Conservation (phyloP, 2,113 vertebrate genomes). For the Melanerpes aurifrons region DNA sequence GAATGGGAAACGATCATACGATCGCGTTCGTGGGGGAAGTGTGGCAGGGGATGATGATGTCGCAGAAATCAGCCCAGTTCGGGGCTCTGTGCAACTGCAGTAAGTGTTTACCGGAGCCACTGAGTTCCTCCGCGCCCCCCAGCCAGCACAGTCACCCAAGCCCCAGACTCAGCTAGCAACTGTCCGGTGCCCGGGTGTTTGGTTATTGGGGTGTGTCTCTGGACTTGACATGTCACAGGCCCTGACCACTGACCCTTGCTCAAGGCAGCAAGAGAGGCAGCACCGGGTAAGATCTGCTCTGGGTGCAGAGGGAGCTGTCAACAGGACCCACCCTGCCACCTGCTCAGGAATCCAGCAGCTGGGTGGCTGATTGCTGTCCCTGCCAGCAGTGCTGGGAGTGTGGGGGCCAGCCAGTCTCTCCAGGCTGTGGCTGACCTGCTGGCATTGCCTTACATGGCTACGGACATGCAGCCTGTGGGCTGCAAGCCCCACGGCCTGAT, state of each 20-base stretch:
- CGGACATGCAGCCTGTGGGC: background rate
- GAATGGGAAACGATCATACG: accelerated
- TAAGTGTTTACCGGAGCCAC: background rate
- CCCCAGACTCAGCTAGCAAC: background rate
- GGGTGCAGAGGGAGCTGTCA: too few relatives aligned
- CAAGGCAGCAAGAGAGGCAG: accelerated
- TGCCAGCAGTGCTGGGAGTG: accelerated
- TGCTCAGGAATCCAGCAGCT: conserved; percentile 22
- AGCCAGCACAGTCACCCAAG: accelerated
- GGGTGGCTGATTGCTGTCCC: background rate
- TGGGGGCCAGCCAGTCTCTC: accelerated
- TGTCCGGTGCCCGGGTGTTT: too few relatives aligned
- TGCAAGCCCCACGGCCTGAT: accelerated
- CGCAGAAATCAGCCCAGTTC: background rate
- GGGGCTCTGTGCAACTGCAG: background rate
- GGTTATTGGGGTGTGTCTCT: background rate
- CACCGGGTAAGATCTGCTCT: background rate
- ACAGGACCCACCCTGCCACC: background rate
- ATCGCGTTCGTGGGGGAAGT: accelerated
- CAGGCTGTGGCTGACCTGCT: background rate
- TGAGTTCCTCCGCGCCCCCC: background rate
- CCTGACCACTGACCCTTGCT: background rate
- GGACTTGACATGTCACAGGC: accelerated
- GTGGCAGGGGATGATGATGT: background rate
- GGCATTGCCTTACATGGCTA: conserved; percentile 41